phyloP scores from a whole-genome alignment of 2,797 vertebrate species.

The Dallia pectoralis region DNA sequence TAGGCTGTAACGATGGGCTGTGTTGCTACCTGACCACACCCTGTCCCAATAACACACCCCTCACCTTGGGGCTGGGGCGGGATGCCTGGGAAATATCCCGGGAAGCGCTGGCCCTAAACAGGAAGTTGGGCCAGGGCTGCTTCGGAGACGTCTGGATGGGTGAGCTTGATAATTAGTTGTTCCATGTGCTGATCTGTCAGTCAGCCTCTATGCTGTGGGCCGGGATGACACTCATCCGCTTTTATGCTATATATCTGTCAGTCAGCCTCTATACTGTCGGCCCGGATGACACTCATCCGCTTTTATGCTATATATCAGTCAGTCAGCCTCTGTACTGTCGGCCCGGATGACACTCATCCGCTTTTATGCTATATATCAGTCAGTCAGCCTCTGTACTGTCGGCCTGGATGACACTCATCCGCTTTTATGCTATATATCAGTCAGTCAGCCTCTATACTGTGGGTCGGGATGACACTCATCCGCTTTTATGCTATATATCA shows the following conservation, averaged over 20 bases:
- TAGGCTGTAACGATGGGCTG: conserved; percentile 89
- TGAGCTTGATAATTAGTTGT: conserved; percentile 69
- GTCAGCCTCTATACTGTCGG: too few species aligned
- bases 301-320: too few species aligned
- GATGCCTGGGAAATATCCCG: conserved; percentile 94
- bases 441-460: neutral
- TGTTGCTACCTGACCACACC: conserved; percentile 84
- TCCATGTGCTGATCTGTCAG: neutral
- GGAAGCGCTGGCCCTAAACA: conserved; percentile 77
- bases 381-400: too few species aligned
- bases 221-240: neutral
- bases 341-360: too few species aligned
- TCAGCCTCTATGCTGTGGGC: neutral
- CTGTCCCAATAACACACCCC: conserved; percentile 83
- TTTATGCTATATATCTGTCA: too few species aligned
- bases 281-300: too few species aligned
- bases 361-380: too few species aligned
- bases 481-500: too few species aligned
- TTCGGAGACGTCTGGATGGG: conserved; percentile 98
- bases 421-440: too few species aligned
- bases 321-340: too few species aligned
- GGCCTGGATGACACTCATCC: too few species aligned
- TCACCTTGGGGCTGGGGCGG: conserved; percentile 89
- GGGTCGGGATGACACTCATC: neutral
- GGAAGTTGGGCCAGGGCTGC: conserved; percentile 92